Conservation (phyloP, 2,797 vertebrate species). For the Neosalanx taihuensis region DNA sequence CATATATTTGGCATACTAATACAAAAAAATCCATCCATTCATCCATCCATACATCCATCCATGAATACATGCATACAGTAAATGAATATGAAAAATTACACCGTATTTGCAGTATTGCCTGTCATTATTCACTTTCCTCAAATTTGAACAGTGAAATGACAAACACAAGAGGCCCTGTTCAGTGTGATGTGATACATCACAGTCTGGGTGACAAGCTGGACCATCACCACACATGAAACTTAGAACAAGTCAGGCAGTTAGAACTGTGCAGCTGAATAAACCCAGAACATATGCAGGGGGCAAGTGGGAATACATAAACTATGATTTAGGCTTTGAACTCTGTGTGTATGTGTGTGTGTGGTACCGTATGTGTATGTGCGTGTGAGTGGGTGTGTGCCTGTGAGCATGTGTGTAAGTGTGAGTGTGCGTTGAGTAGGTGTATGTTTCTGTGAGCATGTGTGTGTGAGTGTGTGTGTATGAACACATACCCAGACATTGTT, state of each 20-base stretch:
- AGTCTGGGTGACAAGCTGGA: background rate
- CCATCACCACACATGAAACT: constrained; percentile 21
- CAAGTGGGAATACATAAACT: background rate
- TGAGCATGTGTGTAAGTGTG: background rate
- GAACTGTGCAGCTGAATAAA: constrained; percentile 38
- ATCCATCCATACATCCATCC: too few species aligned
- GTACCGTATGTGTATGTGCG: background rate
- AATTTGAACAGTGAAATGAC: too few species aligned
- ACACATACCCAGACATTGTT: constrained; percentile 32
- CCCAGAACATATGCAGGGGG: background rate
- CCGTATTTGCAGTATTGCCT: background rate
- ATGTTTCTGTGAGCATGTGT: background rate
- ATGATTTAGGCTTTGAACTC: background rate
- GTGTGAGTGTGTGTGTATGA: constrained; percentile 6
- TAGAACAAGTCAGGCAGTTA: background rate
- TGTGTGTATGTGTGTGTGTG: constrained; percentile 1
- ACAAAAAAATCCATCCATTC: too few species aligned
- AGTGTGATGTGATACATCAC: background rate
- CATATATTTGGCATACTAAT: too few species aligned
- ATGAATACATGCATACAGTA: too few species aligned
- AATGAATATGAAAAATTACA: background rate
- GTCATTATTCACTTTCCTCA: background rate
- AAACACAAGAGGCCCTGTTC: background rate
- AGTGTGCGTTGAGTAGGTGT: background rate
- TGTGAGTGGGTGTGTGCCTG: constrained; percentile 2